phyloP scores from a whole-genome alignment of 30 jellyfish, hydroid and myxozoan genomes.

The Thelohanellus kitauei region DNA sequence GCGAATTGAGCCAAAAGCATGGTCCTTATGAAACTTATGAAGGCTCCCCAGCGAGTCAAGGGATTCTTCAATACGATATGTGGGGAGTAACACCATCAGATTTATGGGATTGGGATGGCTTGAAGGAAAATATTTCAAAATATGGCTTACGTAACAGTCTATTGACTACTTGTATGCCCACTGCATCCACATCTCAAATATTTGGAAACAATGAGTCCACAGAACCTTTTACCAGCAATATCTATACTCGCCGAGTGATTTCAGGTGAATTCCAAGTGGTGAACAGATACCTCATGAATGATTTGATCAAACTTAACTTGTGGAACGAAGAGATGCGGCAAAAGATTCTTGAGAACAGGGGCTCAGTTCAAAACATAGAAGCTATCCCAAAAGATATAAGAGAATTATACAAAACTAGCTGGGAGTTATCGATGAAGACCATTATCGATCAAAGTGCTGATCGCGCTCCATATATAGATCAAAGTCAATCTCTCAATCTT shows the following conservation, averaged over 20 bases:
- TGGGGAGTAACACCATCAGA: constrained; percentile 84
- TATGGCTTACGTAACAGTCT: constrained; percentile 80
- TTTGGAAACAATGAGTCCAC: constrained; percentile 82
- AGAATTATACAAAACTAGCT: constrained; percentile 46
- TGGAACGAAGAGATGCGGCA: constrained; percentile 81
- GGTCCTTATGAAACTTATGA: constrained; percentile 54
- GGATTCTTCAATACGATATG: constrained; percentile 67
- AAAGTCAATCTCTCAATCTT: constrained; percentile 81
- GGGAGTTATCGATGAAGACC: constrained; percentile 72
- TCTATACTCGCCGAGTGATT: constrained; percentile 65
- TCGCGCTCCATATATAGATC: constrained; percentile 90
- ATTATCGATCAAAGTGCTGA: constrained; percentile 79
- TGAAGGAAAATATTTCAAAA: constrained; percentile 34
- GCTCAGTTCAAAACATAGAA: constrained; percentile 82
- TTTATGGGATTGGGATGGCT: constrained; percentile 76
- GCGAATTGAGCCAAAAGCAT: constrained; percentile 42
- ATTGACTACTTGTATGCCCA: constrained; percentile 84
- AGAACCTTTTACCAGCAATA: constrained; percentile 88
- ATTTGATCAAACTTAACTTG: constrained; percentile 29
- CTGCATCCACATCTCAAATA: constrained; percentile 96
- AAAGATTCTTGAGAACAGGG: constrained; percentile 71
- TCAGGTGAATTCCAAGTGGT: constrained; percentile 98
- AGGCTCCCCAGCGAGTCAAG: constrained; percentile 77
- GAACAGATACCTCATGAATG: constrained; percentile 51
- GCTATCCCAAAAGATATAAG: constrained; percentile 49